Base-by-base conservation (phyloP, 2,888 invertebrate species). In the Myopa testacea region DNA sequence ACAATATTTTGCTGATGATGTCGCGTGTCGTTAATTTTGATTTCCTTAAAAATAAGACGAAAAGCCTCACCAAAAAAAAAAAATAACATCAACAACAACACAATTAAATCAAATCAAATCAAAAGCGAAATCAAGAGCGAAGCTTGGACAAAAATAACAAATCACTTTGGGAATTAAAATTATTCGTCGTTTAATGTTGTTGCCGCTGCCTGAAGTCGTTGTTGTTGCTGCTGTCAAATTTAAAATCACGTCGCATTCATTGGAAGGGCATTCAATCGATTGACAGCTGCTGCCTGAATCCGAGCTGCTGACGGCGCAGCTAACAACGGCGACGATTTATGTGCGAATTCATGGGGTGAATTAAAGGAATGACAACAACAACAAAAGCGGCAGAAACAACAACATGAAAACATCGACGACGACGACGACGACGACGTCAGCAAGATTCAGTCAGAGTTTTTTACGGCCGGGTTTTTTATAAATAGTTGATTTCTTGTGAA, bases 251-350 rank as follows among this genome's bases (percentile, higher is more conserved):
- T 69, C 40, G 40, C 78, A 76, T 84, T 84, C 83, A 84, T 85
- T 85, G 85, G 81, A 82, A 84, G 85, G 85, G 85, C 84, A 85
- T 85, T 84, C 85, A 85, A 84, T 85, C 86, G 85, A 85, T 85
- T 85, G 85, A 85, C 85, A 85, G 86, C n/a, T n/a, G n/a, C n/a
- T n/a, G n/a, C 84, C 85, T 84, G 10, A 45, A 45, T 85, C 3
- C 45, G 10, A 84, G 82, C 80, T 84, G 63, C 63, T 63, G 63
- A 63, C 34, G 37, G 63, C 26, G 63, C 63, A 63, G 37, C 10
- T 40, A 37, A 55, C 55, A 55, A 55, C 67, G 40, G 5, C 37
- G 34, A 55, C 67, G 67, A 34, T 40, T n/a, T 38, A 40, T n/a
- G 16, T 40, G 40, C 19, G 45, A 45, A 45, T 14, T 40, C 26